Evolutionary conservation across 2,888 invertebrate species (phyloP), one percentile per base, ranked within the genome.

Genomic region (Parascotia fuliginaria): DNA sequence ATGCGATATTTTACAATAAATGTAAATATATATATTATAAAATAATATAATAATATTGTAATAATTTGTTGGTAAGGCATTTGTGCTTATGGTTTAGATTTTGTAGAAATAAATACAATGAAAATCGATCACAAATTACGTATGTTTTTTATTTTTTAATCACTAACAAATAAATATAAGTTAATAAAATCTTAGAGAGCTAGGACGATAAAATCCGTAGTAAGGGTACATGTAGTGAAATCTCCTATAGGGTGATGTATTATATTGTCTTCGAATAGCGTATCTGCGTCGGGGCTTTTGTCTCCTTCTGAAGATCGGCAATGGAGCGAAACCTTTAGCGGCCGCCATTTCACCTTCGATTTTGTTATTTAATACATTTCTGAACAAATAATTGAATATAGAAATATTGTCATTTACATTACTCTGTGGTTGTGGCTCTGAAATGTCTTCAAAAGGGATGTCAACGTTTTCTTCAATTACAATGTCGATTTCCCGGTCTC

Each of bases 161-260:
- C 9, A 31, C 14, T 37, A 15, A 43, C 28, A 22, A 64, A 68
- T 60, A 52, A 57, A 28, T 53, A 57, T 69, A 77, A 62, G 47
- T 55, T 77, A 87, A 67, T 82, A 87, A 75, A 73, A 87, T 73
- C 83, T 78, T 77, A 89, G 84, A 85, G 86, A 87, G 83, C 87
- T 83, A 55, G 85, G 87, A 11, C 76, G 77, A 60, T 85, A 83
- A 62, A 72, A 87, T 48, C 75, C 56, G 42, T 84, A 85, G 50
- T 84, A 84, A 1, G 87, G 86, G 46, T 83, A 81, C 32, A 68
- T 75, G 53, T 69, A 78, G 37, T 78, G 75, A 9, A 75, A 72
- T 58, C 77, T 78, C 42, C 79, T 75, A 55, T 81, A 78, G 0
- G 87, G 86, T 41, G 84, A 81, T 9, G 71, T 75, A 51, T 68